Evolutionary conservation across 1,140 invertebrate genomes (phyloP).

Genomic region (Aphaenogaster ashmeadi): DNA sequence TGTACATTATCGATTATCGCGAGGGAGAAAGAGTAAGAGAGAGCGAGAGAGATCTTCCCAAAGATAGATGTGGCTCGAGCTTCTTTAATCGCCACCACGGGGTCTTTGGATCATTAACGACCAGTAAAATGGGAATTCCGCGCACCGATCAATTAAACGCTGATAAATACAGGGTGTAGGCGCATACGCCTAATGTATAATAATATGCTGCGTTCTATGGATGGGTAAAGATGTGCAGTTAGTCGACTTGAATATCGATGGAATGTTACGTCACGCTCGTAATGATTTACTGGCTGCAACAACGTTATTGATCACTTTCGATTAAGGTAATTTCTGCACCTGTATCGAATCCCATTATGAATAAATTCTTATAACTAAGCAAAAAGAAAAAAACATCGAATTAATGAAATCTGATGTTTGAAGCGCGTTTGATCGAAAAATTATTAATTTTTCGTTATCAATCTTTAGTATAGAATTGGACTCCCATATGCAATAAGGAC

Average conservation of each 20-base stretch:
- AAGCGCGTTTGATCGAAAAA: background rate
- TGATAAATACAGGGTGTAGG: background rate
- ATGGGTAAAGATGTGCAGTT: background rate
- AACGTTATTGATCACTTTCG: constrained; percentile 17
- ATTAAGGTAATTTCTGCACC: constrained; percentile 14
- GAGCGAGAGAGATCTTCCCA: constrained; percentile 31
- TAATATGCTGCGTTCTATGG: background rate
- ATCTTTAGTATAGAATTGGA: background rate
- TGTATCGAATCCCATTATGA: background rate
- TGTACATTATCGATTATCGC: constrained; percentile 65
- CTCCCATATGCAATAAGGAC: too few species aligned
- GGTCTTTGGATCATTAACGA: constrained; percentile 29
- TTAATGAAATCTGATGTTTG: background rate
- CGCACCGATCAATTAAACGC: constrained; percentile 7
- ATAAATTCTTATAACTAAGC: background rate
- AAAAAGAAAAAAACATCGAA: too few species aligned
- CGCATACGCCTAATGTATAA: background rate
- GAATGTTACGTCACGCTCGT: constrained; percentile 38
- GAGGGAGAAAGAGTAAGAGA: constrained; percentile 10
- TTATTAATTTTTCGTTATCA: background rate
- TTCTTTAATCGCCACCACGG: constrained; percentile 26
- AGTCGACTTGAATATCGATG: constrained; percentile 6
- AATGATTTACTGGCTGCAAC: constrained; percentile 7
- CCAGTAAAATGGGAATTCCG: constrained; percentile 32
- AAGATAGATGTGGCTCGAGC: constrained; percentile 34